Conservation (phyloP, 2,797 vertebrate species). For the Channa striata region DNA sequence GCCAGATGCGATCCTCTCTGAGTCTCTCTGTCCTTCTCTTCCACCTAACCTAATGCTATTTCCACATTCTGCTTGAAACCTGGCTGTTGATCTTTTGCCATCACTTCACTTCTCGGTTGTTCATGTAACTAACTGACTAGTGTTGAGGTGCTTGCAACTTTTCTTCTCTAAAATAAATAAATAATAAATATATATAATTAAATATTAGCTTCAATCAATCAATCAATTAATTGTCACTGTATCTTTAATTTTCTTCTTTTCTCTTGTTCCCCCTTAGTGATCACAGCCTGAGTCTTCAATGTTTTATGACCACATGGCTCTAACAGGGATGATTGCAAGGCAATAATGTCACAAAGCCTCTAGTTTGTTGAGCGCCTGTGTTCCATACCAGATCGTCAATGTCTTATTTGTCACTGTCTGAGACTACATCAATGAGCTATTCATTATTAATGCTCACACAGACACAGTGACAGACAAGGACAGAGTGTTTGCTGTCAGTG, state of each 20-base stretch:
- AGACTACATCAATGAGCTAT: slow-evolving; percentile 64
- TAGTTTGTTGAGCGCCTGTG: slow-evolving; percentile 34
- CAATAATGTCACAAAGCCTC: slow-evolving; percentile 57
- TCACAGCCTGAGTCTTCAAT: slow-evolving; percentile 38
- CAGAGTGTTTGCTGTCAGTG: slow-evolving; percentile 28
- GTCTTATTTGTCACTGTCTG: slow-evolving; percentile 66
- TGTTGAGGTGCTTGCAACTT: not conserved
- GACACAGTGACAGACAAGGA: slow-evolving; percentile 51
- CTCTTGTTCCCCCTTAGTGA: slow-evolving; percentile 5
- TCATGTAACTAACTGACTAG: not conserved
- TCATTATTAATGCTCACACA: slow-evolving; percentile 55
- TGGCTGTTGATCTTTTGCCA: slow-evolving; percentile 38
- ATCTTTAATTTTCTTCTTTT: not conserved
- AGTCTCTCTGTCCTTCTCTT: slow-evolving; percentile 30
- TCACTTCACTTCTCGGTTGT: slow-evolving; percentile 14
- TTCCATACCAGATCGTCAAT: slow-evolving; percentile 70
- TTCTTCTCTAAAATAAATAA: not conserved
- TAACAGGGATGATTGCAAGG: slow-evolving; percentile 47
- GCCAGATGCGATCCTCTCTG: slow-evolving; percentile 43
- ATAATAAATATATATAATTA: not conserved
- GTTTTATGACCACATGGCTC: slow-evolving; percentile 43
- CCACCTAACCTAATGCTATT: slow-evolving; percentile 34
- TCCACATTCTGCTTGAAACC: slow-evolving; percentile 57
- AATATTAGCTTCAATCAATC: not conserved
- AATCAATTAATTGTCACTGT: slow-evolving; percentile 10